Evolutionary conservation across 2,888 invertebrate genomes (phyloP).

Genomic region (Melikaiella ostensackeni): DNA sequence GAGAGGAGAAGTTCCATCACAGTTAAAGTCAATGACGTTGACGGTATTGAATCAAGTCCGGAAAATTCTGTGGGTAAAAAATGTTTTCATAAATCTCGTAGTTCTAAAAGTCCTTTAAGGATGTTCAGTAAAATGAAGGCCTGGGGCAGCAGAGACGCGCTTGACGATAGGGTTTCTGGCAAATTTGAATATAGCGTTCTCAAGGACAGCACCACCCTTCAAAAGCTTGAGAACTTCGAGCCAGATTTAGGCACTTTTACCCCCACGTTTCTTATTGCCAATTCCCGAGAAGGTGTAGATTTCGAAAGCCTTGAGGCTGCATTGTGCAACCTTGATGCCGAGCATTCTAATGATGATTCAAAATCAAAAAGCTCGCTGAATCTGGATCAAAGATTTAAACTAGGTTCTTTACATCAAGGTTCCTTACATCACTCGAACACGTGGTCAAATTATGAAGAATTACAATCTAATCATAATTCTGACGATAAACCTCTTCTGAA

Average conservation of each 20-base stretch:
- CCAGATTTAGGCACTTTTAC: slow-evolving; percentile 45
- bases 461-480: slow-evolving; percentile 14
- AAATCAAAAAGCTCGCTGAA: slow-evolving; percentile 60
- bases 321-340: slow-evolving; percentile 69
- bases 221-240: slow-evolving; percentile 57
- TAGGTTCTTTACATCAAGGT: slow-evolving; percentile 28
- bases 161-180: slow-evolving; percentile 61
- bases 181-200: slow-evolving; percentile 70
- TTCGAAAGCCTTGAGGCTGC: slow-evolving; percentile 73
- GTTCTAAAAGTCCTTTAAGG: slow-evolving; percentile 73
- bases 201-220: slow-evolving; percentile 65
- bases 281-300: slow-evolving; percentile 74
- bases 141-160: slow-evolving; percentile 73
- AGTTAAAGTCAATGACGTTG: slow-evolving; percentile 67
- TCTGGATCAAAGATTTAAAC: slow-evolving; percentile 56
- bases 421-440: slow-evolving; percentile 15
- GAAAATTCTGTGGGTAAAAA: slow-evolving; percentile 69
- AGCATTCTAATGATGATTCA: slow-evolving; percentile 69
- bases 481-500: slow-evolving; percentile 50
- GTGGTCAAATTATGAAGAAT: slow-evolving; percentile 31
- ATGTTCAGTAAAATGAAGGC: slow-evolving; percentile 70
- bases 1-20: slow-evolving; percentile 70
- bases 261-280: slow-evolving; percentile 70
- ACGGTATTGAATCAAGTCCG: slow-evolving; percentile 71
- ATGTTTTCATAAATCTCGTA: slow-evolving; percentile 68